phyloP scores from a whole-genome alignment of 2,797 vertebrate genomes.

The Rhincodon typus region DNA sequence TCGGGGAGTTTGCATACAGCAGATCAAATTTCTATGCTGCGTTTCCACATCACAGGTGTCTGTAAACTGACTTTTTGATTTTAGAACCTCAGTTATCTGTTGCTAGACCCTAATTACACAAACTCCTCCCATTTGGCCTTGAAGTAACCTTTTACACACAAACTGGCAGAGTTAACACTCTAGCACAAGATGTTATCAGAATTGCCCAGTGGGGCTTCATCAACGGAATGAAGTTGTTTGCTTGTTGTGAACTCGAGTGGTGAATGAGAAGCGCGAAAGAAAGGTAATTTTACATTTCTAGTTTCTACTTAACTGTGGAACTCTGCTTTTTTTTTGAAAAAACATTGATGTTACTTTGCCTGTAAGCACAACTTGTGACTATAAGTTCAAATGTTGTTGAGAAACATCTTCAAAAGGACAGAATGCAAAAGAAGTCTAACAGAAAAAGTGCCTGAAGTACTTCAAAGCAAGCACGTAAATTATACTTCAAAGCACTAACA shows the following conservation, averaged over 20 bases:
- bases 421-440: not conserved
- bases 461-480: not conserved
- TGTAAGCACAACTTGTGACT: not conserved
- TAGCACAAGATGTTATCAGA: not conserved
- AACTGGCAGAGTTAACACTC: not conserved
- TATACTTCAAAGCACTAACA: not conserved
- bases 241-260: not conserved
- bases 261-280: not conserved
- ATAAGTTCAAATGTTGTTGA: not conserved
- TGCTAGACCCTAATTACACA: not conserved
- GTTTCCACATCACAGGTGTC: slow-evolving; percentile 32
- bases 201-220: not conserved
- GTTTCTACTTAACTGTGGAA: not conserved
- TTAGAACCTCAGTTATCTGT: not conserved
- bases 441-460: not conserved
- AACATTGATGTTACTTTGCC: not conserved
- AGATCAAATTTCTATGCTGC: slow-evolving; percentile 19
- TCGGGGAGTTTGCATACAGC: not conserved
- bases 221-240: not conserved
- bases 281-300: not conserved
- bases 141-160: not conserved
- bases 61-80: not conserved
- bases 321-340: not conserved
- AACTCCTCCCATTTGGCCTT: not conserved
- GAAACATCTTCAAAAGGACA: not conserved